A percentile compares a stretch with the other conserved stretches of the same genome.
Evolutionary conservation across 1,140 invertebrate genomes (phyloP).

Genomic region (Zaprionus ghesquierei): DNA sequence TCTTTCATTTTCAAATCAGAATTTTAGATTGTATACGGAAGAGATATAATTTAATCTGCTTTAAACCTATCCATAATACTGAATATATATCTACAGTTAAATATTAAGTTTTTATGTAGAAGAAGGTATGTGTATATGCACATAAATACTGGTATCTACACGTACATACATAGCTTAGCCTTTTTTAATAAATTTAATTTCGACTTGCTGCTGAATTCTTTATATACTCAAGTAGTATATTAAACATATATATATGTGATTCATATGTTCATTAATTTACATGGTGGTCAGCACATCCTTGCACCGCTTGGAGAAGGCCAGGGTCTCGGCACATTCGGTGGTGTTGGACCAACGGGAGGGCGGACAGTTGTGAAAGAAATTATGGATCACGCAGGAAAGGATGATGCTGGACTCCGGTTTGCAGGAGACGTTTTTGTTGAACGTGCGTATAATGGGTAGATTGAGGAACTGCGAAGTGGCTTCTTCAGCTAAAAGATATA

Average conservation of each 20-base stretch:
- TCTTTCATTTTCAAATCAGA: no score
- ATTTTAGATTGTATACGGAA: no score
- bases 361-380: conserved; percentile 68
- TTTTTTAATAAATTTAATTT: neutral
- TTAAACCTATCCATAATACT: no score
- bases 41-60: no score
- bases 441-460: conserved; percentile 33
- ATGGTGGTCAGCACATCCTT: conserved; percentile 68
- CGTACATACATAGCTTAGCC: no score
- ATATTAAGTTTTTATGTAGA: no score
- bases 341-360: conserved; percentile 61
- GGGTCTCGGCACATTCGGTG: conserved; percentile 55
- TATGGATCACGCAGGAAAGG: conserved; percentile 59
- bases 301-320: conserved; percentile 56
- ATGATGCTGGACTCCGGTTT: conserved; percentile 55
- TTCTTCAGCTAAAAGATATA: conserved; percentile 31
- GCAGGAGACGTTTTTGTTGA: conserved; percentile 36
- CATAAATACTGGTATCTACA: neutral
- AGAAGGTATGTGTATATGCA: no score
- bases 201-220: neutral
- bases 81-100: no score
- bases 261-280: conserved; percentile 23
- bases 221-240: neutral
- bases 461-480: conserved; percentile 47
- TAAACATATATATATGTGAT: neutral